phyloP scores from a whole-genome alignment of 2,888 invertebrate species.

The Ormyrus nitidulus region DNA sequence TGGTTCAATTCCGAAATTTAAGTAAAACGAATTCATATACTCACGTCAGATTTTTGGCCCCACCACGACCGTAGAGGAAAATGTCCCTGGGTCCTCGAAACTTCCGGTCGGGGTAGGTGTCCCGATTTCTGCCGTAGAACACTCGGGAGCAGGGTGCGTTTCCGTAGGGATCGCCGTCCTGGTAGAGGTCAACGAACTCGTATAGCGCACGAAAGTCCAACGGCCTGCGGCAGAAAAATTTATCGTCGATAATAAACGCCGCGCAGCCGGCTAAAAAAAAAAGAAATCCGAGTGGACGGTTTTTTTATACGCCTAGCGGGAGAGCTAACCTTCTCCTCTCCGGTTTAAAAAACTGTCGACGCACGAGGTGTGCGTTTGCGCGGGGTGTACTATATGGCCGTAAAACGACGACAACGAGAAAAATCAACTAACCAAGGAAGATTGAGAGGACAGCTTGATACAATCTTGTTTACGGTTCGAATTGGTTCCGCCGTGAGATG shows the following conservation, averaged over 20 bases:
- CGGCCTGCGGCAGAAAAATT: conserved; percentile 78
- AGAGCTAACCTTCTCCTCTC: too few species aligned
- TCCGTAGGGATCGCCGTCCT: conserved; percentile 88
- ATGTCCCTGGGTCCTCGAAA: conserved; percentile 89
- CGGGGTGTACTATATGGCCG: too few species aligned
- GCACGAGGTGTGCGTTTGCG: too few species aligned
- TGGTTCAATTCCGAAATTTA: not conserved
- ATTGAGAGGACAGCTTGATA: too few species aligned
- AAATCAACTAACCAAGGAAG: too few species aligned
- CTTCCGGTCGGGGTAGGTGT: conserved; percentile 83
- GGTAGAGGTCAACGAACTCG: conserved; percentile 91
- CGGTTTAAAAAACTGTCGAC: too few species aligned
- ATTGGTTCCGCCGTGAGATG: too few species aligned
- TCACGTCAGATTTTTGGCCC: conserved; percentile 87
- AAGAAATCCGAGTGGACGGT: not conserved
- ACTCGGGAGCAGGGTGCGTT: conserved; percentile 85
- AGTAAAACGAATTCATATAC: conserved; percentile 29
- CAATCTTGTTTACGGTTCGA: too few species aligned
- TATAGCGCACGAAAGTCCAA: conserved; percentile 90
- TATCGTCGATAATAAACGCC: conserved; percentile 23
- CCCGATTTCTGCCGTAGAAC: conserved; percentile 81
- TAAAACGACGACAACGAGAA: too few species aligned
- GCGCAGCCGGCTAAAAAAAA: not conserved
- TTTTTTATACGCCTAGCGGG: too few species aligned
- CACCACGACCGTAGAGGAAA: conserved; percentile 91